Base-by-base conservation (phyloP, 2,888 invertebrate species). In the Laothoe populi region DNA sequence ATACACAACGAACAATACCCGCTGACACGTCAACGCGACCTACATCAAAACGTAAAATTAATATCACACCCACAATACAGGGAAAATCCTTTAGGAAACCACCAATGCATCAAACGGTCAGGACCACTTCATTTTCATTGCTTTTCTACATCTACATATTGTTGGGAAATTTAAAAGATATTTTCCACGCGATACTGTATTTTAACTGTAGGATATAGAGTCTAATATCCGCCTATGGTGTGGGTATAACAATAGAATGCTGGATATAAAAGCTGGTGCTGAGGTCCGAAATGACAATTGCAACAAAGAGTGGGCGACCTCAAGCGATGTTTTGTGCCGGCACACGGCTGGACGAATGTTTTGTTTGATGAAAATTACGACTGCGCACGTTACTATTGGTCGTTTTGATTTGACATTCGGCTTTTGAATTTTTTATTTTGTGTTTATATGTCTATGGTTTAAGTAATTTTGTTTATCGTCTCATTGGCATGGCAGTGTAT, bases 51-150 rank as follows among this genome's bases (percentile, higher is more conserved):
- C 80, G 76, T 71, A 79, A 79, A 81, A 80, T 78, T 79, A 81
- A 82, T 82, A 82, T 74, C 80, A 75, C 79, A 75, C 78, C 70
- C 69, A 78, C 75, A 78, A 77, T 78, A 75, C 70, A 60, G 53
- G 68, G 70, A 71, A 71, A 78, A 80, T 78, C 75, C 78, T 78
- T 77, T 75, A 73, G 70, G 63, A 67, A 61, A 66, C 71, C 66
- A 59, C 65, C 77, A 73, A 74, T 81, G 77, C 77, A 79, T 81
- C 80, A 78, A 77, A 75, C 78, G 77, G 78, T 81, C 82, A 77
- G 76, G 77, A 80, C 72, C 79, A 78, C 78, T 84, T 81, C 80
- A 80, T 82, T 81, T 81, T 82, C 82, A 77, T 77, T 74, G 75
- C 78, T 73, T 83, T 80, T 80, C 75, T 73, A 66, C 60, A 19